Percentiles rank a stretch among this genome's conserved stretches.
These are phyloP conservation scores for Psix sp. DNA, from an alignment of 1,140 invertebrate genomes.

Conservation along the genomic window DNA sequence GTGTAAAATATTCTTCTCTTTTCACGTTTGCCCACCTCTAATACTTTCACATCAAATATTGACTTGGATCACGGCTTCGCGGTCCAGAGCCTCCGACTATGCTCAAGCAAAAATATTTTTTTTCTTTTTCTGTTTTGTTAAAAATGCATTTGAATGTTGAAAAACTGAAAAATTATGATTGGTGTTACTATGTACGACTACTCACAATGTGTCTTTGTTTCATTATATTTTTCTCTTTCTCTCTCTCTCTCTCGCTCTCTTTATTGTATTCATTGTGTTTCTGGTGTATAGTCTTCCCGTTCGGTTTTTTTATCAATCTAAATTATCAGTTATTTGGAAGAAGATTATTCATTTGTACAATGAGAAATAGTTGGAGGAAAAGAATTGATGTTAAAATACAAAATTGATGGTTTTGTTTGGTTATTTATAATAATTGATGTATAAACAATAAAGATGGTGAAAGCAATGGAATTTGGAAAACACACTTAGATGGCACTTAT, in stretches of 20 bases:
- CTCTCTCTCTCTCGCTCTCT: constrained; percentile 4
- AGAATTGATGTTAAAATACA: constrained; percentile 25
- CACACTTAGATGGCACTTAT: constrained; percentile 35
- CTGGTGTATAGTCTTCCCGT: constrained; percentile 50
- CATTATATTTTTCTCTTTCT: constrained; percentile 10
- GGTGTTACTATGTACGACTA: constrained; percentile 53
- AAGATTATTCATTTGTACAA: constrained; percentile 23
- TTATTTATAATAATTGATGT: constrained; percentile 44
- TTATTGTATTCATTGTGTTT: constrained; percentile 28
- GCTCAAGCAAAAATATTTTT: constrained; percentile 51
- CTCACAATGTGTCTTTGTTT: constrained; percentile 54
- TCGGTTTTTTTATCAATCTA: constrained; percentile 25
- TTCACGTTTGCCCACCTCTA: constrained; percentile 50
- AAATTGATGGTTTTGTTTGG: constrained; percentile 28
- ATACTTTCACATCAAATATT: constrained; percentile 48
- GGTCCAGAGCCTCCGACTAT: too few relatives aligned
- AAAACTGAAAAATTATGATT: constrained; percentile 58
- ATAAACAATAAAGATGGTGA: constrained; percentile 17
- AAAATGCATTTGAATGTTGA: constrained; percentile 51
- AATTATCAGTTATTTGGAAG: constrained; percentile 12
- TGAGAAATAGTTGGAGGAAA: constrained; percentile 9
- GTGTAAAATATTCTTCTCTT: constrained; percentile 59
- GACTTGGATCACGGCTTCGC: constrained; percentile 24
- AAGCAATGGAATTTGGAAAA: constrained; percentile 19
- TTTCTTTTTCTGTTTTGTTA: constrained; percentile 55